Base-by-base conservation (phyloP, 2,888 invertebrate species). In the Poecilus cupreus region DNA sequence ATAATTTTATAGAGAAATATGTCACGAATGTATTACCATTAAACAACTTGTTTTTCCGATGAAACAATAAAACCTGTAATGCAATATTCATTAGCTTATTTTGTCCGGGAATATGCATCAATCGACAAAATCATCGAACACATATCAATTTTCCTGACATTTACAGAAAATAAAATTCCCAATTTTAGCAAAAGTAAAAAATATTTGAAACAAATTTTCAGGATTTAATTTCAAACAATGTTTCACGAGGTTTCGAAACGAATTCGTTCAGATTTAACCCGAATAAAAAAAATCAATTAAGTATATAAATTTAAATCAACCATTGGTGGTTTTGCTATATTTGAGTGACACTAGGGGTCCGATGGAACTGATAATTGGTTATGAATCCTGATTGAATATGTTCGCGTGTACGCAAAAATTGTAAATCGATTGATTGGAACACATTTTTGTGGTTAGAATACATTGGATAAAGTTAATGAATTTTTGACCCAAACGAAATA, bases 381-480 rank as follows among this genome's bases (percentile, higher is more conserved):
- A 75, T 75, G 75, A 75, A 75, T 75, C 75, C 75, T 75, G 75
- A 75, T 75, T 51, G 75, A 75, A 75, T 75, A 51, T 75, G 32
- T 49, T 75, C 75, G 20, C 70, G 18, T 39, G 20, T 16, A 37
- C 24, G 75, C 32, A 54, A 75, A 75, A 75, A 75, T 75, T 54
- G 75, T 75, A 54, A 75, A 54, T 54, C 37, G 18, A 22, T 75
- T 75, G 75, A 75, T 75, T 75, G 51, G 51, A 75, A 24, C 51
- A 49, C 51, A 75, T 75, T 75, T 75, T 51, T 51, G 54, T 75
- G 75, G 75, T 75, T 81, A 79, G 54, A 54, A 26, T 49, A 70
- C 72, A 43, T 72, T 37, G 20, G 32, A 24, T 54, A 13, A 74
- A 60, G 60, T 39, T 74, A 51, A 70, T 54, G 57, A 74, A 43